Conservation (phyloP, 2,797 vertebrate genomes). For the Artibeus lituratus region DNA sequence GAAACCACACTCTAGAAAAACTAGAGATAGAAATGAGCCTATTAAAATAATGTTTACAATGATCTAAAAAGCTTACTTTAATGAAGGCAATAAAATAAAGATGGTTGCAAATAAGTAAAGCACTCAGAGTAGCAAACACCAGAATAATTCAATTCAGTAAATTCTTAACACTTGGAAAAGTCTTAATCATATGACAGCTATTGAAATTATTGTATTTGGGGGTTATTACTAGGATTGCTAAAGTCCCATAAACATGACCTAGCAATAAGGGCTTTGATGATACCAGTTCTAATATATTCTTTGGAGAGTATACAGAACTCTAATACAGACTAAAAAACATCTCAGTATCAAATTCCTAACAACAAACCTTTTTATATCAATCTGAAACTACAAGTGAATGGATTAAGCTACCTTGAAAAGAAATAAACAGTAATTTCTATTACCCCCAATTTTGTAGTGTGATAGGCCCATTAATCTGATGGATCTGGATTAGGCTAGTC, state of each 20-base stretch:
- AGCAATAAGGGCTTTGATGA: neutral
- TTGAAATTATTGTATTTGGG: neutral
- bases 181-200: neutral
- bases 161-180: neutral
- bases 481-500: neutral
- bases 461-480: neutral
- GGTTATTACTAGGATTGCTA: neutral
- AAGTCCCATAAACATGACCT: neutral
- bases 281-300: neutral
- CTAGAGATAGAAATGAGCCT: neutral
- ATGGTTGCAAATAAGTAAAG: neutral
- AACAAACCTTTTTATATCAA: neutral
- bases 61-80: neutral
- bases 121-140: neutral
- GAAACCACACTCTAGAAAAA: neutral
- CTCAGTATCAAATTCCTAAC: neutral
- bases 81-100: neutral
- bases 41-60: neutral
- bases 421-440: neutral
- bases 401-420: neutral
- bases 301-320: neutral
- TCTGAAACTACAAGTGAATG: neutral
- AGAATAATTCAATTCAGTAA: conserved; percentile 15
- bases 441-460: neutral
- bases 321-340: neutral